Evolutionary conservation across 2,888 invertebrate species (phyloP).

Genomic region (Xestia ashworthii): DNA sequence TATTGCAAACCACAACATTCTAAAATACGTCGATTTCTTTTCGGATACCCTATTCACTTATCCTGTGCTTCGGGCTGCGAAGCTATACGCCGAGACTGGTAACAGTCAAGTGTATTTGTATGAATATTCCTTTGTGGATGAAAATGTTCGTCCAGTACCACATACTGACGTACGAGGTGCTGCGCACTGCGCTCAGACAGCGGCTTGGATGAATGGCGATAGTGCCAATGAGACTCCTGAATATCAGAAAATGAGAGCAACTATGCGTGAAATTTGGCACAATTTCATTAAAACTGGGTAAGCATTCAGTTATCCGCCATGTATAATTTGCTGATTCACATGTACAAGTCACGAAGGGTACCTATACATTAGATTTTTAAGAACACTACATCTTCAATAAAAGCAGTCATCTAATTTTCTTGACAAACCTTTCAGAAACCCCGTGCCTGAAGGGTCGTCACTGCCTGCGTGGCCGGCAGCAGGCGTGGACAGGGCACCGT

Average conservation of each 20-base stretch:
- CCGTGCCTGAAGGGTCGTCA: conserved; percentile 51
- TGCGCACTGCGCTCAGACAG: neutral
- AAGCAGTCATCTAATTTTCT: neutral
- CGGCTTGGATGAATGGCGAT: neutral
- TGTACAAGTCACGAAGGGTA: neutral
- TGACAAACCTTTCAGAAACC: conserved; percentile 31
- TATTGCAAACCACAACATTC: conserved; percentile 58
- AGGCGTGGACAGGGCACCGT: conserved; percentile 61
- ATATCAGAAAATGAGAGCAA: conserved; percentile 42
- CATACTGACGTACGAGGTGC: conserved; percentile 1
- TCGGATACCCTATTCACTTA: conserved; percentile 69
- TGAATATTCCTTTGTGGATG: conserved; percentile 72
- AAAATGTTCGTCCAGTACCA: conserved; percentile 33
- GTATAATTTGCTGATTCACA: neutral
- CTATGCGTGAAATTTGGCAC: conserved; percentile 21
- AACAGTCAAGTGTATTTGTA: conserved; percentile 73
- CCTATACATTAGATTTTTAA: neutral
- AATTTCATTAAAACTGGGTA: conserved; percentile 5
- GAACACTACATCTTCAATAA: neutral
- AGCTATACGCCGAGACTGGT: conserved; percentile 71
- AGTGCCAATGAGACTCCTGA: conserved; percentile 3
- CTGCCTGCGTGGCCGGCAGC: conserved; percentile 74
- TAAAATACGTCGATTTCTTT: conserved; percentile 70
- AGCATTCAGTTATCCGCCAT: neutral
- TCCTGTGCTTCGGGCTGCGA: conserved; percentile 68